Evolutionary conservation across 1,140 invertebrate species (phyloP).

Genomic region (Aplysia californica): DNA sequence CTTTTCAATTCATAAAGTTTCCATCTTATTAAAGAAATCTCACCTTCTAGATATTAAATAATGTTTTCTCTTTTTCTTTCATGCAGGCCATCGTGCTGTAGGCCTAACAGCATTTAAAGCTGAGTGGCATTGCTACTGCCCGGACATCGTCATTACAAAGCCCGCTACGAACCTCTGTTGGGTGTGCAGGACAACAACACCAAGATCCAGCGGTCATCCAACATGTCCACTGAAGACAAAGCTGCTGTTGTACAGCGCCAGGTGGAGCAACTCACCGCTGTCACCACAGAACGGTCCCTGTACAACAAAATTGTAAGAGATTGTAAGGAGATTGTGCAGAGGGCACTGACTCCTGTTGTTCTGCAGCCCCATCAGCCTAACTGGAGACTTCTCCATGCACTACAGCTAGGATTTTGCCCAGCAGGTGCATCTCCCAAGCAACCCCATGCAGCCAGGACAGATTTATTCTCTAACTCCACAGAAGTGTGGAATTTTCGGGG

Average conservation of each 20-base stretch:
- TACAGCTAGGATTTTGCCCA: conserved; percentile 4
- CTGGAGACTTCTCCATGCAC: background rate
- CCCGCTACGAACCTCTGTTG: conserved; percentile 45
- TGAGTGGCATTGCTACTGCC: conserved; percentile 24
- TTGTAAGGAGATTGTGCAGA: background rate
- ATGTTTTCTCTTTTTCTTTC: background rate
- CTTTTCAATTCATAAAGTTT: too few species aligned
- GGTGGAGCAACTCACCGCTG: background rate
- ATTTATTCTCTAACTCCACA: too few species aligned
- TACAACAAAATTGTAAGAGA: background rate
- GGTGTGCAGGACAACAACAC: conserved; percentile 36
- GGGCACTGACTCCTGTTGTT: background rate
- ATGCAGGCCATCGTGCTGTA: background rate
- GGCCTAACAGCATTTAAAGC: conserved; percentile 2
- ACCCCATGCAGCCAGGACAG: conserved; percentile 37
- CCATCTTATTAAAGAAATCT: too few species aligned
- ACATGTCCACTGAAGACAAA: background rate
- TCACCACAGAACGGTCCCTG: background rate
- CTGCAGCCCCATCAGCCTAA: background rate
- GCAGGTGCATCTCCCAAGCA: conserved; percentile 40
- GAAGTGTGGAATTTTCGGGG: conserved; percentile 45
- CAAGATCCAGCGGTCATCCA: conserved; percentile 17
- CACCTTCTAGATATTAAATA: too few species aligned
- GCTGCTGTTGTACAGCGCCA: background rate
- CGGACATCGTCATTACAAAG: conserved; percentile 24